These are phyloP conservation scores for Dryomyza anilis DNA, from an alignment of 2,888 invertebrate species.

Conservation along the genomic window DNA sequence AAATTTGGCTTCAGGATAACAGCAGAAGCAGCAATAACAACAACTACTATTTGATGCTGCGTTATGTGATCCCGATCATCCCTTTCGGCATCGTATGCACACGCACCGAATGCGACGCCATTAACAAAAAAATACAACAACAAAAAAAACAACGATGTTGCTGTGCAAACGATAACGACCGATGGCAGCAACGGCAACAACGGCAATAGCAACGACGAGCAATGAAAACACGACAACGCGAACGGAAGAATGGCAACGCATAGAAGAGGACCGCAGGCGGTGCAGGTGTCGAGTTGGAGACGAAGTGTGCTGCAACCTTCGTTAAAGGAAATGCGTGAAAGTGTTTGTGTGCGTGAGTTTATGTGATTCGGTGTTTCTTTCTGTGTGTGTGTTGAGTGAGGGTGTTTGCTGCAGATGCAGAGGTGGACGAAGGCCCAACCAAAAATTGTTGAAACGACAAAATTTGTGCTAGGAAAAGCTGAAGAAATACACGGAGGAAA, in stretches of 20 bases:
- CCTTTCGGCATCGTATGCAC: constrained; percentile 37
- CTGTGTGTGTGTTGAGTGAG: no score
- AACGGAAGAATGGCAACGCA: neutral
- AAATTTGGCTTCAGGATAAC: no score
- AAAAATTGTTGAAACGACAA: neutral
- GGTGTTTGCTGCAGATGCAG: neutral
- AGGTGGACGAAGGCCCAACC: neutral
- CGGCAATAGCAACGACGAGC: neutral
- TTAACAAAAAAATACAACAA: constrained; percentile 26
- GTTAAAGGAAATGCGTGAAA: no score
- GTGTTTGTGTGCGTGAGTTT: no score
- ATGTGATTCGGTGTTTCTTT: no score
- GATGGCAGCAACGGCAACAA: neutral
- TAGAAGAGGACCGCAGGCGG: no score
- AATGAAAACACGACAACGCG: constrained; percentile 8
- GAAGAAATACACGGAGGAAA: no score
- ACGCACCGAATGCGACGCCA: constrained; percentile 38
- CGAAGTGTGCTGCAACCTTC: no score
- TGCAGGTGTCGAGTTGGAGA: no score
- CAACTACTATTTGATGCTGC: neutral
- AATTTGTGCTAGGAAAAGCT: neutral
- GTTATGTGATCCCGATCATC: constrained; percentile 19
- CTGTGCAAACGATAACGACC: neutral
- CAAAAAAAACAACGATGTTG: no score
- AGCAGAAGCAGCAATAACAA: neutral